Percentiles rank a stretch among this genome's conserved stretches.
These are phyloP conservation scores for Malurus alboscapulatus DNA, from an alignment of 2,113 vertebrate genomes.

Conservation along the genomic window DNA sequence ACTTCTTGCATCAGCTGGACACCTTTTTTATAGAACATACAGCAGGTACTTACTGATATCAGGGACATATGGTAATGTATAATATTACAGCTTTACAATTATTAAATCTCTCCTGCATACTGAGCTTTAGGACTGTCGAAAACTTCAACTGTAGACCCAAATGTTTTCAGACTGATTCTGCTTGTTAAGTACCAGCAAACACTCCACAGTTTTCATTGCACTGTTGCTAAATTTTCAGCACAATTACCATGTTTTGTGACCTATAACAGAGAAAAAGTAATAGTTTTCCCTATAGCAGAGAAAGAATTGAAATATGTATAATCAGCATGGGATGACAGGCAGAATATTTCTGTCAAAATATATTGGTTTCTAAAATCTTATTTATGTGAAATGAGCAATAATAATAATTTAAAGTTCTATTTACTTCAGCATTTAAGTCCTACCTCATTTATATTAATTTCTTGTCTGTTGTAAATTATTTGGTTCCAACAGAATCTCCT, in stretches of 20 bases:
- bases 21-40: not conserved
- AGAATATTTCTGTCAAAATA: slow-evolving; percentile 47
- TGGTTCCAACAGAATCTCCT: not conserved
- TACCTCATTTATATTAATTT: slow-evolving; percentile 30
- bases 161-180: not conserved
- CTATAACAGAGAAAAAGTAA: not conserved
- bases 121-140: not conserved
- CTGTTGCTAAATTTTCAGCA: not conserved
- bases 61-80: not conserved
- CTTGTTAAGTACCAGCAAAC: not conserved
- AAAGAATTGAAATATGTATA: slow-evolving; percentile 36
- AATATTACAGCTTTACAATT: not conserved
- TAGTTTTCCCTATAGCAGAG: slow-evolving; percentile 9
- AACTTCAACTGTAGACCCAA: not conserved
- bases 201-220: not conserved
- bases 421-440: slow-evolving; percentile 40
- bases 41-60: not conserved
- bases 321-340: not conserved
- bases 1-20: not conserved
- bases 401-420: slow-evolving; percentile 48
- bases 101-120: not conserved
- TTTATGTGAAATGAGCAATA: slow-evolving; percentile 38
- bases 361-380: slow-evolving; percentile 23
- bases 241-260: not conserved
- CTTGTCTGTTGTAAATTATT: not conserved